These are phyloP conservation scores for Notodromas monacha DNA, from an alignment of 2,888 invertebrate genomes.

Conservation along the genomic window DNA sequence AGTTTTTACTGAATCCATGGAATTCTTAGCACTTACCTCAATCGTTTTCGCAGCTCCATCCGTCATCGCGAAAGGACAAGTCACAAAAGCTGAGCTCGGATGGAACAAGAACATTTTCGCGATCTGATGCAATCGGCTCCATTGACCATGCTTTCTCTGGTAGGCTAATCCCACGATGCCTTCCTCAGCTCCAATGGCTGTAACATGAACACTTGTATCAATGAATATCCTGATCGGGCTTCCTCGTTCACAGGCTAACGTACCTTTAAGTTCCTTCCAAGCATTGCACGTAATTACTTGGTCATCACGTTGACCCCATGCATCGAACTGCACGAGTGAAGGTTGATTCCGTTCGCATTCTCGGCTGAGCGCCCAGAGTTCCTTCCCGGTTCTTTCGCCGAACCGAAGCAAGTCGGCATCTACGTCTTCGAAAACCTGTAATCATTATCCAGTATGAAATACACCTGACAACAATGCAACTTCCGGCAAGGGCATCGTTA, in stretches of 20 bases:
- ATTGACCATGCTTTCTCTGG: constrained; percentile 15
- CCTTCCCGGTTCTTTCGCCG: constrained; percentile 19
- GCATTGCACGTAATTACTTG: constrained; percentile 19
- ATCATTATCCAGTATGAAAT: too few species aligned
- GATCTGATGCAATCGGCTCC: constrained; percentile 19
- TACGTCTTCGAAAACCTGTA: constrained; percentile 14
- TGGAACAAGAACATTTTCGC: constrained; percentile 20
- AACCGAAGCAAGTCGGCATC: constrained; percentile 18
- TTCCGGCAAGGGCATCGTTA: too few species aligned
- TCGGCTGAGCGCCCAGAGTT: constrained; percentile 17
- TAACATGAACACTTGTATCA: too few species aligned
- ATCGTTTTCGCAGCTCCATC: constrained; percentile 23
- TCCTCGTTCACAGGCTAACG: too few species aligned
- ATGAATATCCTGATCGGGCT: too few species aligned
- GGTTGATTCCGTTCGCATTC: constrained; percentile 21
- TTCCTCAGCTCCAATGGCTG: constrained; percentile 23
- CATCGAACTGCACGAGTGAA: constrained; percentile 17
- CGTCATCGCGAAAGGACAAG: constrained; percentile 25
- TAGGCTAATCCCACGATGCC: constrained; percentile 21
- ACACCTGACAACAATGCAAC: too few species aligned
- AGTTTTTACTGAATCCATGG: not conserved
- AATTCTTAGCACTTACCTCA: constrained; percentile 13
- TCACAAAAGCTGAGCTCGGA: constrained; percentile 21
- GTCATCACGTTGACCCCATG: constrained; percentile 22
- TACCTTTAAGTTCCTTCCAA: constrained; percentile 20